Base-by-base conservation (phyloP, 2,888 invertebrate genomes). In the Dyspetes luteomarginatus region DNA sequence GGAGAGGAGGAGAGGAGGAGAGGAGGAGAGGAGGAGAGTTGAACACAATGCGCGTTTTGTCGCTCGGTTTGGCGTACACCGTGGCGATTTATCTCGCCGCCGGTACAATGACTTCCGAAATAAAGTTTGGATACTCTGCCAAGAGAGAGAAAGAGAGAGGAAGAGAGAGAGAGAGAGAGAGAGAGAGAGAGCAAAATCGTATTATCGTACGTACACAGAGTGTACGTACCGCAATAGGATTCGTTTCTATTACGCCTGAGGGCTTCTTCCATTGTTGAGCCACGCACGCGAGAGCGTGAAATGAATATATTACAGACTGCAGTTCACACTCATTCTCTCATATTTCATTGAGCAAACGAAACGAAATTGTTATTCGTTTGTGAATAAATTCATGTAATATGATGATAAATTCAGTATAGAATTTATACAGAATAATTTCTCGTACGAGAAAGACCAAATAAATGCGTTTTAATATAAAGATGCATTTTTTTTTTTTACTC, bases 81-180 rank as follows among this genome's bases (percentile, higher is more conserved):
- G 26, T 73, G 28, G 62, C 75, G 83, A 84, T 84, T 84, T 83
- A 84, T 84, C 75, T 74, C 26, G 45, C 77, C 36, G 15, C n/a
- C n/a, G 71, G 50, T 67, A 82, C 83, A 84, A 84, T 83, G 76
- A 84, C 80, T 82, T 80, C 75, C 83, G 72, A 80, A 84, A 84
- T 82, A 76, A 84, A 80, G 75, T 84, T 74, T 78, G 62, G 67
- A 79, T 81, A 71, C 41, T 64, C 50, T 68, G 36, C 26, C 9
- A 36, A 36, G 12, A 36, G 12, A 12, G 45, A 26, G 71, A 62
- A 77, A 62, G 68, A 55, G 41, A 36, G 5, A 36, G 12, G 36
- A 36, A 26, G 71, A 62, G 74, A 62, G 68, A 55, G 41, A 36
- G 5, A 36, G 12, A 36, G 12, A 12, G 45, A 26, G 71, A 62